Evolutionary conservation across 1,140 invertebrate genomes (phyloP), one percentile per base, ranked within the genome.

Genomic region (Manduca sexta): DNA sequence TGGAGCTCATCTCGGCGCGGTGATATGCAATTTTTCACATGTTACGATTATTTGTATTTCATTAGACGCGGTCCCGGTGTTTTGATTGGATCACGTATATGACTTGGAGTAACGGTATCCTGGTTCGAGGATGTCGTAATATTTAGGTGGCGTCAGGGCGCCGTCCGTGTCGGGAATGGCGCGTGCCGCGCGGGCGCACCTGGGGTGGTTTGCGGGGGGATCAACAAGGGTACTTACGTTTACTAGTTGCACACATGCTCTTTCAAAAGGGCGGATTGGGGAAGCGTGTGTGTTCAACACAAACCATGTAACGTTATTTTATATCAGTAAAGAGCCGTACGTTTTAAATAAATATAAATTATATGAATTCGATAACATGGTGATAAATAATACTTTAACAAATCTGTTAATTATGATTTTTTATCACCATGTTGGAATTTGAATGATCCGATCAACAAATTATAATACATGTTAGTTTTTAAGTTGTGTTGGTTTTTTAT

Each of bases 141-240:
- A 56, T 72, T 70, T 64, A 65, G 70, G 66, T 84, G 77, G 79
- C 74, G 77, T 83, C 79, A 74, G 75, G 63, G 74, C 74, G 79
- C 78, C 77, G 75, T 61, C 67, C 75, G 66, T 60, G 64, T 64
- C 68, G 62, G 64, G 79, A 84, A 84, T 84, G 81, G 81, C 81
- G 81, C 81, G 78, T 84, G 81, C 81, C 81, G 61, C 62, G 64
- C 68, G 61, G 66, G 45, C 75, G 69, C 81, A 83, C 79, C 81
- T 84, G 81, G 81, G 77, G 77, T 82, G 66, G 74, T 54, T 64
- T 58, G 76, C 74, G 81, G 79, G 79, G 79, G 79, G 77, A 84
- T 79, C 63, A 77, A 81, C 77, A 82, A 77, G 81, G 81, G 81
- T 85, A 85, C 77, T 83, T 83, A 84, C 77, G 65, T 77, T 79